These are phyloP conservation scores for Caerostris darwini DNA, from an alignment of 1,140 invertebrate species.

Conservation along the genomic window DNA sequence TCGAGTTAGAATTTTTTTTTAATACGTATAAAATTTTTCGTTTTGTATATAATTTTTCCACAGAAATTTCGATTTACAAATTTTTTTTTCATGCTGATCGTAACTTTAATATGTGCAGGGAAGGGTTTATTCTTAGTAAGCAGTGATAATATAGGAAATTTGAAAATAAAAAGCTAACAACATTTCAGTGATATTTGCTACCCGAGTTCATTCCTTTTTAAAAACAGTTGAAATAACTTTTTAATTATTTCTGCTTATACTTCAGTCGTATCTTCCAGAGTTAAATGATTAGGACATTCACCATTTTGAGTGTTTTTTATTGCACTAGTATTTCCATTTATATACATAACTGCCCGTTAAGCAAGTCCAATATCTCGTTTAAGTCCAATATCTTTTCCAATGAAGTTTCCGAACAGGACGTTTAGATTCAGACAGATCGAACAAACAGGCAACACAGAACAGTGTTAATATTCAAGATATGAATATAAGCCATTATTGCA, in stretches of 20 bases:
- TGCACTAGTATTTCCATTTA: background rate
- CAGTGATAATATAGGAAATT: background rate
- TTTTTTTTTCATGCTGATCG: background rate
- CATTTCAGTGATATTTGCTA: background rate
- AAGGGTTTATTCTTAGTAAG: background rate
- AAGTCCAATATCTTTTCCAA: background rate
- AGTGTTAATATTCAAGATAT: slow-evolving; percentile 8
- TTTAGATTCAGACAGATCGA: background rate
- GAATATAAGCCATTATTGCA: background rate
- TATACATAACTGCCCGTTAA: background rate
- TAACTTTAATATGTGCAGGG: background rate
- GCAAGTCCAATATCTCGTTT: background rate
- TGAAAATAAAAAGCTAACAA: background rate
- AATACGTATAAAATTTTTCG: slow-evolving; percentile 14
- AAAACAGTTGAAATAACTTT: background rate
- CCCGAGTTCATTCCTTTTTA: background rate
- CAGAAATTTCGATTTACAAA: slow-evolving; percentile 19
- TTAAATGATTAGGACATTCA: background rate
- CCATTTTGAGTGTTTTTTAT: background rate
- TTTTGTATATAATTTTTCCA: background rate
- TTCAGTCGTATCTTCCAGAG: background rate
- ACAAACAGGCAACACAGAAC: background rate
- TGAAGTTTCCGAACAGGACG: background rate
- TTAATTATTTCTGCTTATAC: background rate
- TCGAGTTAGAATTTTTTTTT: slow-evolving; percentile 28